Conservation (phyloP, 2,888 invertebrate species). For the Laothoe populi region DNA sequence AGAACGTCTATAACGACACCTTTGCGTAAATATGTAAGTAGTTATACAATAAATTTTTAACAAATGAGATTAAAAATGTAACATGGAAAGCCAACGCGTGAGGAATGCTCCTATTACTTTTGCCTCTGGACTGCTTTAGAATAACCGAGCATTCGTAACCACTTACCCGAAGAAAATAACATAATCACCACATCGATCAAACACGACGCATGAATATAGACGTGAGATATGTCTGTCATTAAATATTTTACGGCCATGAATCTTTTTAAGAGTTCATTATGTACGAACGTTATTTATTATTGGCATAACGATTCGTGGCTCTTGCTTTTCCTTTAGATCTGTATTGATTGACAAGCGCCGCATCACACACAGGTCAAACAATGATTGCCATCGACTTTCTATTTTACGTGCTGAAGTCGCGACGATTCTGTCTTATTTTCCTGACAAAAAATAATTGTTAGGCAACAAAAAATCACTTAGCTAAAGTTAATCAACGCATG, state of each 20-base stretch:
- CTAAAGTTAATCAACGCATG: background rate
- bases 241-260: slow-evolving; percentile 42
- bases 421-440: slow-evolving; percentile 48
- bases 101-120: background rate
- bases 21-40: too few species aligned
- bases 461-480: slow-evolving; percentile 28
- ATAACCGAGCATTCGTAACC: slow-evolving; percentile 8
- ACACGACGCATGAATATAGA: slow-evolving; percentile 20
- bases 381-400: slow-evolving; percentile 64
- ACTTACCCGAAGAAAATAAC: slow-evolving; percentile 21
- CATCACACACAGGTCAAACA: slow-evolving; percentile 51
- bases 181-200: slow-evolving; percentile 29
- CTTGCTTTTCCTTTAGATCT: slow-evolving; percentile 35
- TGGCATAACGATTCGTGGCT: slow-evolving; percentile 28
- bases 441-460: slow-evolving; percentile 34
- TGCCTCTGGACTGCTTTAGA: slow-evolving; percentile 10
- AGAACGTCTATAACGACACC: too few species aligned
- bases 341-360: slow-evolving; percentile 49
- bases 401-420: slow-evolving; percentile 65
- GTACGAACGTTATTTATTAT: slow-evolving; percentile 34
- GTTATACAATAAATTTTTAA: too few species aligned
- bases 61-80: too few species aligned
- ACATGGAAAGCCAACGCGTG: background rate
- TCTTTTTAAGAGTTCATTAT: slow-evolving; percentile 46
- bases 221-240: slow-evolving; percentile 36